These are phyloP conservation scores for Petrocephalus schoutedeni DNA, from an alignment of 2,797 vertebrate genomes.

Conservation along the genomic window DNA sequence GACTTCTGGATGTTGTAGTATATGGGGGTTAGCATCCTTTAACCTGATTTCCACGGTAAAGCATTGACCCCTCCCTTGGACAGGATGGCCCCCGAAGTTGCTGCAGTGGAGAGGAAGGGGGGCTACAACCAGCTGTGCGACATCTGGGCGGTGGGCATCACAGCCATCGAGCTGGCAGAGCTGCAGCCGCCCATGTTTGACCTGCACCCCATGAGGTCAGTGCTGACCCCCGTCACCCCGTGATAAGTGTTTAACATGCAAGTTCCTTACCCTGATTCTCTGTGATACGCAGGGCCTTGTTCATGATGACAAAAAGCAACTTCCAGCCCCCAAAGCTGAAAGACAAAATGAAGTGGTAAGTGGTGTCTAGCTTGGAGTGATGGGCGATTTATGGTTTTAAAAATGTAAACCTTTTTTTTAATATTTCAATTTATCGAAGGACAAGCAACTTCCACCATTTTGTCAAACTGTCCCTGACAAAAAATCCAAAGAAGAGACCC, in stretches of 20 bases:
- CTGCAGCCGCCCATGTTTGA: constrained; percentile 98
- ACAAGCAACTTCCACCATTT: constrained; percentile 98
- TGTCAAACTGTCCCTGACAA: constrained; percentile 91
- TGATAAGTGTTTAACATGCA: neutral
- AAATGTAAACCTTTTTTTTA: neutral
- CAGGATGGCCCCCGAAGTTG: constrained; percentile 97
- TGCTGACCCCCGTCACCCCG: neutral
- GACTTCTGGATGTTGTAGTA: neutral
- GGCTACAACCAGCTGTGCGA: constrained; percentile 97
- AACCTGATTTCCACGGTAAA: neutral
- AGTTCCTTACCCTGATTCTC: neutral
- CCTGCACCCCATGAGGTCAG: constrained; percentile 88
- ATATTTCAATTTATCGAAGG: constrained; percentile 57
- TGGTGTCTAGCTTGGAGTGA: neutral
- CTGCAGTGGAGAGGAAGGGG: constrained; percentile 94
- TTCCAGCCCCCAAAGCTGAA: constrained; percentile 97
- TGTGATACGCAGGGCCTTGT: constrained; percentile 76
- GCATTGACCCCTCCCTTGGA: neutral
- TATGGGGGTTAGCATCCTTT: neutral
- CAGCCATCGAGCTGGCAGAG: constrained; percentile 92
- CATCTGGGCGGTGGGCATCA: constrained; percentile 96
- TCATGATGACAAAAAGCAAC: constrained; percentile 98
- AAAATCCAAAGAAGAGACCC: constrained; percentile 93
- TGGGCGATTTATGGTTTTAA: neutral
- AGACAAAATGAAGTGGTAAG: constrained; percentile 93